Percentiles rank a stretch among this genome's conserved stretches.
phyloP scores from a whole-genome alignment of 2,797 vertebrate species.

The Amazonetta brasiliensis region DNA sequence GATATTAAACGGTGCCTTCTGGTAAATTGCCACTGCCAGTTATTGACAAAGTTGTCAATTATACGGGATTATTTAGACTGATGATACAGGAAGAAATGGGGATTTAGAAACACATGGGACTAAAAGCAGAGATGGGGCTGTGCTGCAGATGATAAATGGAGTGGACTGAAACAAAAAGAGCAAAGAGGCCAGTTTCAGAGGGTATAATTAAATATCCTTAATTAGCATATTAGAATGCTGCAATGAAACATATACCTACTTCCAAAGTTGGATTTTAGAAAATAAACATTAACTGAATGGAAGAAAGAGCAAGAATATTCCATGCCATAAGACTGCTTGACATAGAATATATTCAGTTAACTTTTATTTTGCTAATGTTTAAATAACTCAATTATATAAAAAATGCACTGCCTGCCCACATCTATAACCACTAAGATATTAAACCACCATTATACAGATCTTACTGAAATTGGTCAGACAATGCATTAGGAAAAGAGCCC shows the following conservation, averaged over 20 bases:
- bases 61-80: slow-evolving; percentile 42
- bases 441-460: background rate
- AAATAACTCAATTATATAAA: background rate
- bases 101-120: slow-evolving; percentile 34
- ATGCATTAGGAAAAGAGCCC: background rate
- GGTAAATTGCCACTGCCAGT: slow-evolving; percentile 46
- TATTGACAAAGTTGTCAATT: slow-evolving; percentile 68
- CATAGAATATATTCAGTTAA: background rate
- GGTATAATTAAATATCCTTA: slow-evolving; percentile 19
- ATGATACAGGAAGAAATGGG: slow-evolving; percentile 33
- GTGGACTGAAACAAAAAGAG: background rate
- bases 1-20: slow-evolving; percentile 53
- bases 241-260: background rate
- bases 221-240: slow-evolving; percentile 24
- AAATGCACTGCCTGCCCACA: background rate
- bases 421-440: background rate
- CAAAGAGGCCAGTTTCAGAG: background rate
- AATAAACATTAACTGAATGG: background rate
- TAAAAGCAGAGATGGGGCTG: background rate
- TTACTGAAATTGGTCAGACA: slow-evolving; percentile 7
- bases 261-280: slow-evolving; percentile 10
- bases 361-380: background rate
- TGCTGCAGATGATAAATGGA: background rate
- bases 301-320: background rate
- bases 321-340: background rate